Evolutionary conservation across 2,797 vertebrate species (phyloP), one percentile per base, ranked within the genome.

Genomic region (Melanotaenia trifasciata): DNA sequence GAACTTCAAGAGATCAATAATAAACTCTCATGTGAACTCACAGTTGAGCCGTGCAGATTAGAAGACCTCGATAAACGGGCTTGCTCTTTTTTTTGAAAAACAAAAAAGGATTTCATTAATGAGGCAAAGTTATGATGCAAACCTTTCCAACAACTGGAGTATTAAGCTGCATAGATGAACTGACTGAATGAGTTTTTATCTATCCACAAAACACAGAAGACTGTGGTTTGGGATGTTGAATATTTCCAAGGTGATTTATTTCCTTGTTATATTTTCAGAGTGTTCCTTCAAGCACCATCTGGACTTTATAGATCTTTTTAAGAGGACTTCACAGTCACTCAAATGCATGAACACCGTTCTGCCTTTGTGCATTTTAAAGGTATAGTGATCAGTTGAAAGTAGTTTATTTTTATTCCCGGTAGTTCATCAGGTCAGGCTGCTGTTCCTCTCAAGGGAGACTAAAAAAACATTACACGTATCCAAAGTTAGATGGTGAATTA

Each of bases 1-100:
- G 75, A 90, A 86, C 81, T 87, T 85, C 58, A 64, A 43, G 32
- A 75, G 83, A 90, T 92, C 92, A 72, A 91, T 92, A 84, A 53
- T 78, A 79, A 83, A 87, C 83, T 88, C 78, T 67, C 33, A 67
- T 64, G 83, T 88, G 85, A 92, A 84, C 85, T 79, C 81, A 36
- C 85, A 79, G 69, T 20, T 75, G 84, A 90, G 80, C 87, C 32
- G 68, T 1, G 81, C 67, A 85, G 92, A 91, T 93, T 90, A 91
- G 61, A 85, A 73, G 70, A 70, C 70, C 76, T 80, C 64, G 26
- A 89, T 79, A 87, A 76, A 84, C 53, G 72, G 81, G 86, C 87
- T 83, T 76, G 67, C 2, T 32, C 70, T 72, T 72, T 67, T 56
- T 53, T 16, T 57, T 56, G 2, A 57, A 56, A 56, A 43, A 76